Conservation (phyloP, 2,888 invertebrate species). For the Dione vanillae region DNA sequence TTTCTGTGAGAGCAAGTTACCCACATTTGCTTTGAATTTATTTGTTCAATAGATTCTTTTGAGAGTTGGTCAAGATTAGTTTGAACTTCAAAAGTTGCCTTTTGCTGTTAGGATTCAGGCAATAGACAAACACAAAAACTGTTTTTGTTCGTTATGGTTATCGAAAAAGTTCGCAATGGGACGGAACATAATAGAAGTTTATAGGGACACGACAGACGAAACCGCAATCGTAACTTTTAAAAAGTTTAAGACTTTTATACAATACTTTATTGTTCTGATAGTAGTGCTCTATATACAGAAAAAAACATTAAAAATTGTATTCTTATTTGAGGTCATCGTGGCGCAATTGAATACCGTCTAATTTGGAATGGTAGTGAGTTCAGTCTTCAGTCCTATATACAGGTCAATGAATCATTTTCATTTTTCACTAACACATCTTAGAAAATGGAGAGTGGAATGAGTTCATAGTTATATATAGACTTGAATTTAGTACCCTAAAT, state of each 20-base stretch:
- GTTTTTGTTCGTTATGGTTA: constrained; percentile 53
- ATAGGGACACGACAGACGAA: constrained; percentile 48
- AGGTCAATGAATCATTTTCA: too few species aligned
- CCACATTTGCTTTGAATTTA: constrained; percentile 46
- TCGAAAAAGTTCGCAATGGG: constrained; percentile 51
- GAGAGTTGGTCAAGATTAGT: constrained; percentile 48
- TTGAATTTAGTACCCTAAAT: too few species aligned
- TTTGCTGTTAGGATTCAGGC: constrained; percentile 46
- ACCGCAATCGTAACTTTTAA: constrained; percentile 36
- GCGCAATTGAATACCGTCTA: too few species aligned
- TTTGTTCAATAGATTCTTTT: constrained; percentile 43
- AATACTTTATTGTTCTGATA: neutral
- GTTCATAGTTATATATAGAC: too few species aligned
- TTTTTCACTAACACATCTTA: too few species aligned
- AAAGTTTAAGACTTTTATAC: constrained; percentile 31
- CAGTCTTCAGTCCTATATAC: too few species aligned
- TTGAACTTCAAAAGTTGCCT: constrained; percentile 48
- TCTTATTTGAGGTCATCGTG: neutral
- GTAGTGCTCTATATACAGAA: neutral
- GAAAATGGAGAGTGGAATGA: too few species aligned
- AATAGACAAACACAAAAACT: constrained; percentile 47
- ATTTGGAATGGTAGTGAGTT: too few species aligned
- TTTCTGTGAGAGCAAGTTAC: constrained; percentile 30
- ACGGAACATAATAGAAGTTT: constrained; percentile 48
- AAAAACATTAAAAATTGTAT: neutral